phyloP scores from a whole-genome alignment of 2,797 vertebrate species.

The Pangasius krempfi region DNA sequence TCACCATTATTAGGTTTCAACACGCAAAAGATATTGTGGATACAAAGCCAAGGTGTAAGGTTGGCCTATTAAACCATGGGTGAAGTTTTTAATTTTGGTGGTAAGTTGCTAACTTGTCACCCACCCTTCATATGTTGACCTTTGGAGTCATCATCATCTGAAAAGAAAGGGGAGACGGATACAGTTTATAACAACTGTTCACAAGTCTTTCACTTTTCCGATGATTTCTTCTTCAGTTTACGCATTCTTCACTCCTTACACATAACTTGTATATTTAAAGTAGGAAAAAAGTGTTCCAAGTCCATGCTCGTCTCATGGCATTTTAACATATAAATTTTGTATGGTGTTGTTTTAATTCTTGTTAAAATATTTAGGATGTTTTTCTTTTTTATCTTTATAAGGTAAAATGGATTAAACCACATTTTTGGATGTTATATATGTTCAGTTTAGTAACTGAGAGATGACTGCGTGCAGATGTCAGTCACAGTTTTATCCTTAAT shows the following conservation, averaged over 20 bases:
- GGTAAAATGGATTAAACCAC: neutral
- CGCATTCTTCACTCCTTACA: neutral
- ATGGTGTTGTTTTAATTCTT: conserved; percentile 16
- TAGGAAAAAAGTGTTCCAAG: neutral
- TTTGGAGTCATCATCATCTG: conserved; percentile 83
- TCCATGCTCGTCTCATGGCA: neutral
- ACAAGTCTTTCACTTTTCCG: conserved; percentile 48
- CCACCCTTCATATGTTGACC: conserved; percentile 77
- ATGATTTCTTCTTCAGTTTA: conserved; percentile 42
- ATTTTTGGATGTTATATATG: conserved; percentile 8
- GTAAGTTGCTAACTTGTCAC: conserved; percentile 73
- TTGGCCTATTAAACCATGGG: conserved; percentile 5
- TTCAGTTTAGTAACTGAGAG: neutral
- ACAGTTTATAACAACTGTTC: conserved; percentile 64
- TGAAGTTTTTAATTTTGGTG: conserved; percentile 52
- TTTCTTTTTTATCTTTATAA: conserved; percentile 5
- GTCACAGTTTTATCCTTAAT: conserved; percentile 4
- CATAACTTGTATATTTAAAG: neutral
- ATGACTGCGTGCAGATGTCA: neutral
- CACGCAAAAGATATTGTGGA: neutral
- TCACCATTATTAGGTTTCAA: conserved; percentile 1
- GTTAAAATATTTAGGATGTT: conserved; percentile 22
- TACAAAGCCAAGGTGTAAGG: conserved; percentile 6
- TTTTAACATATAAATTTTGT: neutral
- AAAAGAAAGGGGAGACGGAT: conserved; percentile 71